Conservation (phyloP, 92 coral and sea anemone species). For the Palythoa caribaeorum region DNA sequence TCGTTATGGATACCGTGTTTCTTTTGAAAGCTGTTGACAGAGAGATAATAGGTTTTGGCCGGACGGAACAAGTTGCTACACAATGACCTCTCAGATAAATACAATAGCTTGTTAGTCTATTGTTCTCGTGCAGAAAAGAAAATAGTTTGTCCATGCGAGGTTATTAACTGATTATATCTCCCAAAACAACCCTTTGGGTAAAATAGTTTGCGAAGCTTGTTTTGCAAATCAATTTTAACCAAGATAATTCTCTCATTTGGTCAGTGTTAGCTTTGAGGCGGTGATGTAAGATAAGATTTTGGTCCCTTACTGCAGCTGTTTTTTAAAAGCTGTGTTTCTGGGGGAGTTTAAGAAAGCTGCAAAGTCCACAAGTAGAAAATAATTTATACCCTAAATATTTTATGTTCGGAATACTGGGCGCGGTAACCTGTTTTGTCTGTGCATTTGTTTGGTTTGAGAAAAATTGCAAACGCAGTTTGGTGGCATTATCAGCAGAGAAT, state of each 20-base stretch:
- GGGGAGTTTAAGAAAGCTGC: no score
- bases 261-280: no score
- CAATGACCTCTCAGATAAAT: neutral
- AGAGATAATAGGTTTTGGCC: conserved; percentile 6
- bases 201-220: neutral
- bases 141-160: neutral
- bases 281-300: no score
- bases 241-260: neutral
- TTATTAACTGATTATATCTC: neutral
- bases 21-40: conserved; percentile 3
- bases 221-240: neutral
- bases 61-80: neutral
- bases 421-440: neutral
- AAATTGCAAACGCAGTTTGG: neutral
- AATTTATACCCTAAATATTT: neutral
- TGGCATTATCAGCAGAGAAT: no score
- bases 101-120: conserved; percentile 26
- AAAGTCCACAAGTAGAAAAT: no score
- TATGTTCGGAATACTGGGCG: neutral
- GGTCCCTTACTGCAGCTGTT: no score
- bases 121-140: neutral
- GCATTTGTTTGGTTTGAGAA: neutral
- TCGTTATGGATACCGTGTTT: no score
- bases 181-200: conserved; percentile 1
- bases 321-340: no score